These are phyloP conservation scores for Sphaeramia orbicularis DNA, from an alignment of 2,797 vertebrate genomes.

Conservation along the genomic window DNA sequence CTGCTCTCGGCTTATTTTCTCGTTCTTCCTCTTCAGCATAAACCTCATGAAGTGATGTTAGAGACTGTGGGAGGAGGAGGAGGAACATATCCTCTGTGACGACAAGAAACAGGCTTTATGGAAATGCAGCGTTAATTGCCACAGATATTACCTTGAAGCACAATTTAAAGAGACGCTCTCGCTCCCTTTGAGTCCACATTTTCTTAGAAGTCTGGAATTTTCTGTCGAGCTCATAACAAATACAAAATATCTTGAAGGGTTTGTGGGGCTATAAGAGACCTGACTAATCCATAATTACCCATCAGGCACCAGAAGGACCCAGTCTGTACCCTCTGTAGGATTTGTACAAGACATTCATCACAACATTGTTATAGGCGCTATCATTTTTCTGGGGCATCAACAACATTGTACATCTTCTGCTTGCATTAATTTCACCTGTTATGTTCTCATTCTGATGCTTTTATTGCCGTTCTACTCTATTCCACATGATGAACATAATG, in stretches of 20 bases:
- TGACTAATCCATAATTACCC: conserved; percentile 71
- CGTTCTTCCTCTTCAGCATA: conserved; percentile 3
- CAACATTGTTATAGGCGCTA: conserved; percentile 40
- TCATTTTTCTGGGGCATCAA: conserved; percentile 30
- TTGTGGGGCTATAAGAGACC: conserved; percentile 59
- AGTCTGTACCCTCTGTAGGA: conserved; percentile 54
- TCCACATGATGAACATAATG: background rate
- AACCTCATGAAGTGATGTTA: conserved; percentile 24
- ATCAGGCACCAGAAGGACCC: conserved; percentile 49
- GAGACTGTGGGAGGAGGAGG: conserved; percentile 1
- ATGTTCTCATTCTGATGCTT: background rate
- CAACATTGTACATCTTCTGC: conserved; percentile 46
- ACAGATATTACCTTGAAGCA: conserved; percentile 46
- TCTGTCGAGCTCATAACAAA: conserved; percentile 51
- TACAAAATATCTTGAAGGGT: conserved; percentile 57
- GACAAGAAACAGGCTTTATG: conserved; percentile 27
- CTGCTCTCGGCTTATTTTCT: conserved; percentile 5
- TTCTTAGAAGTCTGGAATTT: conserved; percentile 41
- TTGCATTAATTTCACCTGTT: too few relatives aligned
- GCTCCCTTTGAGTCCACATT: conserved; percentile 38
- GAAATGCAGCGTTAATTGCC: conserved; percentile 60
- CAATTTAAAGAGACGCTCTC: conserved; percentile 38
- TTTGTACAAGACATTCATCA: conserved; percentile 35
- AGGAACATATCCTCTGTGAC: conserved; percentile 30
- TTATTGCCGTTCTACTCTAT: background rate